Evolutionary conservation across 2,888 invertebrate species (phyloP).

Genomic region (Pandemis corylana): DNA sequence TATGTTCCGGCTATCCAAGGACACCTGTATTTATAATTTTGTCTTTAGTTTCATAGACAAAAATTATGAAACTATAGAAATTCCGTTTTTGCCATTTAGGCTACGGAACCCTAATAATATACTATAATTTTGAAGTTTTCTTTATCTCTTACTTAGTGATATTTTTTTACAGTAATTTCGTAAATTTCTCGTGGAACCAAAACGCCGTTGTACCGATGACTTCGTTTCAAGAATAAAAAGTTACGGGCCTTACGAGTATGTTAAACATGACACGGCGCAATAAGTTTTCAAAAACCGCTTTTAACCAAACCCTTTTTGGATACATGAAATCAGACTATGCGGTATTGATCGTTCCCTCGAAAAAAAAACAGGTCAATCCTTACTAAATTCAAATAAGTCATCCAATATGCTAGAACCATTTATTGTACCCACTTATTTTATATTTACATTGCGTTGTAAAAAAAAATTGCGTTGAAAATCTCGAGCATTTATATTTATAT

Average conservation of each 20-base stretch:
- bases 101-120: too few species aligned
- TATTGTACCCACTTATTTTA: too few species aligned
- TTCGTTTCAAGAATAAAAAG: conserved; percentile 4
- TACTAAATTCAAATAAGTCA: neutral
- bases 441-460: too few species aligned
- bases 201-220: neutral
- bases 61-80: too few species aligned
- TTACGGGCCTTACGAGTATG: neutral
- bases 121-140: too few species aligned
- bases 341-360: neutral
- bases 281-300: neutral
- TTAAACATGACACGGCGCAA: neutral
- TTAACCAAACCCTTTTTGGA: conserved; percentile 8
- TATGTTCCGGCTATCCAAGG: too few species aligned
- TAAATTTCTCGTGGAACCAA: neutral
- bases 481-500: too few species aligned
- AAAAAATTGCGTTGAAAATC: too few species aligned
- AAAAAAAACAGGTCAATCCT: neutral
- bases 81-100: too few species aligned
- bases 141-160: neutral
- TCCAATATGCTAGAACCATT: too few species aligned
- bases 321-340: neutral
- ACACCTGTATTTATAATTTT: too few species aligned
- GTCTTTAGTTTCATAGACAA: too few species aligned
- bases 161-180: neutral